A percentile compares a stretch with the other conserved stretches of the same genome.
Conservation (phyloP, 92 coral and sea anemone genomes). For the Actinostola sp. region DNA sequence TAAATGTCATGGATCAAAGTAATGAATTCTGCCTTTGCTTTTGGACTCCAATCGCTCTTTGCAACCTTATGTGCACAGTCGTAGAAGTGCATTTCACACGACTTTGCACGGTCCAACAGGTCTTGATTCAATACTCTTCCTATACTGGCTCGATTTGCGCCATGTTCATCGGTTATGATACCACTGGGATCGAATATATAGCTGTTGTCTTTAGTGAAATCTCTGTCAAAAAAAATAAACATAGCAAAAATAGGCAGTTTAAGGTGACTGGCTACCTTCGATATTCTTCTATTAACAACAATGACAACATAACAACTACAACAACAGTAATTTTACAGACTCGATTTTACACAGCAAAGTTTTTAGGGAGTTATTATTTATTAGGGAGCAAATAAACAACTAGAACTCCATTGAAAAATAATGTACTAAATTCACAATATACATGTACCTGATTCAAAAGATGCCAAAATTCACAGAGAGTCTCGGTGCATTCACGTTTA, state of each 20-base stretch:
- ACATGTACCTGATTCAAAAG: slow-evolving; percentile 27
- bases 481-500: slow-evolving; percentile 19
- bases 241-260: background rate
- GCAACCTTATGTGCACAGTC: slow-evolving; percentile 15
- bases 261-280: background rate
- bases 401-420: no score
- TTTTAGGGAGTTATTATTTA: background rate
- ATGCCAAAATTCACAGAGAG: slow-evolving; percentile 42
- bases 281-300: no score
- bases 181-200: slow-evolving; percentile 43
- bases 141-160: slow-evolving; percentile 35
- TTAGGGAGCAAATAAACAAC: background rate
- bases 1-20: slow-evolving; percentile 27
- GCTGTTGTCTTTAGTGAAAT: slow-evolving; percentile 27
- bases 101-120: slow-evolving; percentile 21
- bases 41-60: slow-evolving; percentile 27
- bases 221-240: background rate
- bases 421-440: background rate
- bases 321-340: no score
- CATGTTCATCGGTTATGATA: slow-evolving; percentile 40
- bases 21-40: slow-evolving; percentile 26
- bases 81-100: slow-evolving; percentile 56
- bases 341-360: background rate
- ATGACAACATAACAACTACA: no score
- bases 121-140: slow-evolving; percentile 18